phyloP scores from a whole-genome alignment of 2,797 vertebrate species.

The Phrynocephalus guinanensis region DNA sequence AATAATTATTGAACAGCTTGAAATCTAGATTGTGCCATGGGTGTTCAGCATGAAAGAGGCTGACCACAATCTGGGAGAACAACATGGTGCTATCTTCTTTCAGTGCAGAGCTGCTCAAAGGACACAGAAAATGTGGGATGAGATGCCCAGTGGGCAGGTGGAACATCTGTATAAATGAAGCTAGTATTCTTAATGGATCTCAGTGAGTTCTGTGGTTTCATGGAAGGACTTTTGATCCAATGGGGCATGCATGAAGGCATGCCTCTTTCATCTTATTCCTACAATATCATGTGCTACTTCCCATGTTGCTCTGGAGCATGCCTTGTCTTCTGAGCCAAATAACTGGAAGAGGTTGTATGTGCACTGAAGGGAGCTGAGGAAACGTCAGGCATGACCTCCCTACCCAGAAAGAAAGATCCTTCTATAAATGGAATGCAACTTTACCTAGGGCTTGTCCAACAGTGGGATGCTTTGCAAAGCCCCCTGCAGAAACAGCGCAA shows the following conservation, averaged over 20 bases:
- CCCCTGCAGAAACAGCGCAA: no score
- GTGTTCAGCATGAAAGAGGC: background rate
- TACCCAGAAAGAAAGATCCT: background rate
- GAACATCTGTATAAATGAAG: no score
- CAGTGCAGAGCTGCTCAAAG: background rate
- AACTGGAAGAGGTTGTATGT: background rate
- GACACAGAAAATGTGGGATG: background rate
- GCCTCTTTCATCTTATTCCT: background rate
- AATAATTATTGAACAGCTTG: background rate
- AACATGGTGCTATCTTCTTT: background rate
- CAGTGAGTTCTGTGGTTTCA: no score
- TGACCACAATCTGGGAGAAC: background rate
- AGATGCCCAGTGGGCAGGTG: background rate
- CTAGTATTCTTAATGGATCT: no score
- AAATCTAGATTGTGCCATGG: background rate
- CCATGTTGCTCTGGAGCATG: background rate
- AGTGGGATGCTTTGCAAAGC: no score
- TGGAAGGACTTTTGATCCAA: background rate
- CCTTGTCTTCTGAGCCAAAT: background rate
- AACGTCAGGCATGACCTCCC: background rate
- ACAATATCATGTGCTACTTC: background rate
- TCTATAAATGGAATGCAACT: background rate
- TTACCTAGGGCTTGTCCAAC: no score
- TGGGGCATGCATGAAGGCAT: background rate
- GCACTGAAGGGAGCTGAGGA: background rate